Conservation (phyloP, 2,113 vertebrate genomes). For the Coptodon bakossiorum region DNA sequence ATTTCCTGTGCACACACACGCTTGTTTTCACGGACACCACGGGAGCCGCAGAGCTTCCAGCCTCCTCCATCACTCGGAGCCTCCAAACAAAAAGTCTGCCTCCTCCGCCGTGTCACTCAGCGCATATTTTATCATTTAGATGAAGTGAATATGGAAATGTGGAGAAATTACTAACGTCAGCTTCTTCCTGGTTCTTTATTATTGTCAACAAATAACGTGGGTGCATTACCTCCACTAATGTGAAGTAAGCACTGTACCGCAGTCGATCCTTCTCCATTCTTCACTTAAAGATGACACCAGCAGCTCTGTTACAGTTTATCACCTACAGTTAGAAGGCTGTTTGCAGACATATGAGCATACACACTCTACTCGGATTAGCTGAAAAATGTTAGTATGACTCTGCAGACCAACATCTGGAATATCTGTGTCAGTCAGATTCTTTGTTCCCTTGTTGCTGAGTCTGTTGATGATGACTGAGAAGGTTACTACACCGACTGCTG, state of each 20-base stretch:
- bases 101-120: not conserved
- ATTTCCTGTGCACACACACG: not conserved
- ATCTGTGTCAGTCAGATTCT: not conserved
- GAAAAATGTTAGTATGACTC: not conserved
- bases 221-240: not conserved
- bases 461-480: too few relatives aligned
- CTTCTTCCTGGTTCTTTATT: not conserved
- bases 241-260: not conserved
- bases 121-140: not conserved
- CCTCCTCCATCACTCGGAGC: not conserved
- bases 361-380: not conserved
- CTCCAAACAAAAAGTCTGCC: not conserved
- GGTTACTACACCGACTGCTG: not conserved
- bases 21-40: not conserved
- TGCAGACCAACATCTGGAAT: not conserved
- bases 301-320: not conserved
- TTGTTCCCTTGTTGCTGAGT: not conserved
- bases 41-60: not conserved
- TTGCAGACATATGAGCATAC: too few relatives aligned
- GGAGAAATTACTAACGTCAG: not conserved
- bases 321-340: not conserved
- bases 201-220: not conserved
- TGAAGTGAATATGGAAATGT: not conserved
- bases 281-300: not conserved
- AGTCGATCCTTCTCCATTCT: not conserved